phyloP scores from a whole-genome alignment of 2,797 vertebrate genomes.

The Xyrichtys novacula region DNA sequence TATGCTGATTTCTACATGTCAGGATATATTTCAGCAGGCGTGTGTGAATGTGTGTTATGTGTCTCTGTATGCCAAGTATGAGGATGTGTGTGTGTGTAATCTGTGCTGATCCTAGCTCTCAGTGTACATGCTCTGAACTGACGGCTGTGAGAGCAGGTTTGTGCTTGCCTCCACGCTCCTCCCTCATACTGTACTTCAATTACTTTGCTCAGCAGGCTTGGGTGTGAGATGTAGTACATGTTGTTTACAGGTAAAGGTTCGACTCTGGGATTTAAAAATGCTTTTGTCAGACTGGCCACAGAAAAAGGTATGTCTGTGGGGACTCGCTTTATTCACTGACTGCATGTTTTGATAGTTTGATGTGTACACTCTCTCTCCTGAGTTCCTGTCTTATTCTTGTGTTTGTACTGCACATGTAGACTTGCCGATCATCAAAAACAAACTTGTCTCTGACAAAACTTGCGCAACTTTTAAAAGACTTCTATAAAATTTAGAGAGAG shows the following conservation, averaged over 20 bases:
- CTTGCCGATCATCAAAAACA: no score
- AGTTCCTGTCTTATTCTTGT: not conserved
- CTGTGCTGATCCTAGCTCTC: slow-evolving; percentile 45
- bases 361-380: not conserved
- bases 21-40: not conserved
- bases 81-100: slow-evolving; percentile 39
- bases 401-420: no score
- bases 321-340: slow-evolving; percentile 15
- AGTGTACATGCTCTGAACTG: slow-evolving; percentile 45
- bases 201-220: slow-evolving; percentile 20
- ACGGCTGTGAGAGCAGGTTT: slow-evolving; percentile 68
- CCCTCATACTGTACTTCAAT: slow-evolving; percentile 33
- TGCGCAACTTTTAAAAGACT: no score
- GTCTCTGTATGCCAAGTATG: slow-evolving; percentile 24
- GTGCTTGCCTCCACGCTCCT: slow-evolving; percentile 64
- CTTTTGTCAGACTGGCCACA: slow-evolving; percentile 22
- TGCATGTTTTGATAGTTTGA: not conserved
- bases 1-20: not conserved
- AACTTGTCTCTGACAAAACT: not conserved
- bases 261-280: slow-evolving; percentile 6
- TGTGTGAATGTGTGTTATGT: slow-evolving; percentile 17
- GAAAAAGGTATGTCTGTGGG: slow-evolving; percentile 59
- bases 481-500: no score
- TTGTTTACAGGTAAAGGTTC: slow-evolving; percentile 25
- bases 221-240: slow-evolving; percentile 20